A percentile compares a stretch with the other conserved stretches of the same genome.
phyloP scores from a whole-genome alignment of 2,797 vertebrate genomes.

The Sparus aurata region DNA sequence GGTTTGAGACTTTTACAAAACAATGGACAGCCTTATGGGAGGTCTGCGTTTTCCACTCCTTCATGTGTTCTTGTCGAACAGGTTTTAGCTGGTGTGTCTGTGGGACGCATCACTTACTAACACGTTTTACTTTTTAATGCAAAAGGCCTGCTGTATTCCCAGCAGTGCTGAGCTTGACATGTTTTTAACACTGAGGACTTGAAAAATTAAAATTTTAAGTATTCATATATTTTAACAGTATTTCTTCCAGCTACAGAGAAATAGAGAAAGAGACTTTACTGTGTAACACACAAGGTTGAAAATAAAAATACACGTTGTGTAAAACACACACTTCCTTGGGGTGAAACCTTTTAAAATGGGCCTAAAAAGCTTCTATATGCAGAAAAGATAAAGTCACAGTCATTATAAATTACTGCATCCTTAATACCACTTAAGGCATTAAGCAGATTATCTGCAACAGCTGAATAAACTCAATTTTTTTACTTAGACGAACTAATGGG shows the following conservation, averaged over 20 bases:
- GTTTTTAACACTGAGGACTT: conserved; percentile 8
- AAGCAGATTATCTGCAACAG: neutral
- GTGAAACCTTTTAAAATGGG: conserved; percentile 16
- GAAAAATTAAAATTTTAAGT: conserved; percentile 18
- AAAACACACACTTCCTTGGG: conserved; percentile 11
- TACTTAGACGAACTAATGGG: neutral
- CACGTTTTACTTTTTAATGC: conserved; percentile 37
- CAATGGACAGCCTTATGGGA: conserved; percentile 17
- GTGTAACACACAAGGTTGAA: conserved; percentile 1
- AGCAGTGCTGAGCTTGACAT: neutral
- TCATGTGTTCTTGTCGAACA: conserved; percentile 1
- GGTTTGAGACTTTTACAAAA: conserved; percentile 13
- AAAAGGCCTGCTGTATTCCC: conserved; percentile 2
- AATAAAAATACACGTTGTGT: conserved; percentile 2
- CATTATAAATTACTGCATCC: neutral
- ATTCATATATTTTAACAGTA: conserved; percentile 22
- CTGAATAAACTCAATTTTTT: neutral
- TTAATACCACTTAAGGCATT: conserved; percentile 15
- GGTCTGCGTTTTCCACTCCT: conserved; percentile 2
- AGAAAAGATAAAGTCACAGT: neutral
- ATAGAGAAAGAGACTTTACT: neutral
- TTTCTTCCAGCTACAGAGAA: conserved; percentile 1
- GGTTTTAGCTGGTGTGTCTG: conserved; percentile 25
- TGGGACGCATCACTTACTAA: conserved; percentile 2
- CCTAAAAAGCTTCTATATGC: neutral